Percentiles rank a stretch among this genome's conserved stretches.
These are phyloP conservation scores for Propithecus deckenii DNA, from an alignment of 2,797 vertebrate species.

Conservation along the genomic window DNA sequence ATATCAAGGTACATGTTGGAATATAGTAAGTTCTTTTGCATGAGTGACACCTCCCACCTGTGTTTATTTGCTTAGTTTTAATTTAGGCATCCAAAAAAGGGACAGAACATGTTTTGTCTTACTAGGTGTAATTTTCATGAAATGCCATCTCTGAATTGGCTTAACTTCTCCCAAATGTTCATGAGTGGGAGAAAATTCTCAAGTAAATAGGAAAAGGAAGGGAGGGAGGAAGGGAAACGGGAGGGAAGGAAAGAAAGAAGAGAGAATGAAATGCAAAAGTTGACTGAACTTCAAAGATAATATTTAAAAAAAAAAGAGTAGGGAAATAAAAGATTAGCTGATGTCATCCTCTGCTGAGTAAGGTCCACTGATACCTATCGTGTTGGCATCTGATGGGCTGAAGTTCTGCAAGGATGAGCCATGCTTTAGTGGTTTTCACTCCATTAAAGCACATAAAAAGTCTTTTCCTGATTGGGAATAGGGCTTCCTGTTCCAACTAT, in stretches of 20 bases:
- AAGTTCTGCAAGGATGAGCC: neutral
- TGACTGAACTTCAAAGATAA: neutral
- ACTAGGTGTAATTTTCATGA: conserved; percentile 75
- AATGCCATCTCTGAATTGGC: conserved; percentile 69
- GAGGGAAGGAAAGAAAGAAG: neutral
- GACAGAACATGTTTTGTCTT: conserved; percentile 71
- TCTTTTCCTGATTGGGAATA: neutral
- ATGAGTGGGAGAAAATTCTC: conserved; percentile 56
- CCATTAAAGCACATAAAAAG: neutral
- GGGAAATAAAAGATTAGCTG: neutral
- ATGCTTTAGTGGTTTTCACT: neutral
- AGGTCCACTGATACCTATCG: neutral
- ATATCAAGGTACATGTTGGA: neutral
- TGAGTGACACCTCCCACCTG: conserved; percentile 72
- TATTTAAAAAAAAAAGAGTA: neutral
- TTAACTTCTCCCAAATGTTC: conserved; percentile 69
- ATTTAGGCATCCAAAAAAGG: conserved; percentile 55
- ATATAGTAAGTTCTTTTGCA: conserved; percentile 13
- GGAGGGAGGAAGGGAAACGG: neutral
- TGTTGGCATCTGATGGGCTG: neutral
- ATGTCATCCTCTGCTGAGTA: neutral
- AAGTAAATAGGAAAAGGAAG: conserved; percentile 36
- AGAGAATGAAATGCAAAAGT: neutral
- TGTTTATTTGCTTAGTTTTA: conserved; percentile 72
- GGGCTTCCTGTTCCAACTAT: neutral